Base-by-base conservation (phyloP, 2,113 vertebrate genomes). In the Sturnira hondurensis region DNA sequence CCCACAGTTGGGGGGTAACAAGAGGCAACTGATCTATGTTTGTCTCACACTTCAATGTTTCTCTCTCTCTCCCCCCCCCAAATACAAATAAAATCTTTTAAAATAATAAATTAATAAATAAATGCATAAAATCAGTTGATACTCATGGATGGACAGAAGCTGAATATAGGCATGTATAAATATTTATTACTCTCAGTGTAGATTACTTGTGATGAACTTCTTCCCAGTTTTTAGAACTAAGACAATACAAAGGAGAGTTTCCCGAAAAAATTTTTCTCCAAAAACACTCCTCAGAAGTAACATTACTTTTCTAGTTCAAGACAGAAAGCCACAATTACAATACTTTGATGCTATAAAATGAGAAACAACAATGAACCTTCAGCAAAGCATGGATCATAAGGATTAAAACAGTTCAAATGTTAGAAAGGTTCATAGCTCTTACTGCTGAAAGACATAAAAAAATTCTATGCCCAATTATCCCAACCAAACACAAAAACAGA, bases 141-240 rank as follows among this genome's bases (percentile, higher is more conserved):
- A 74, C 28, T 94, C 54, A 58, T 13, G 28, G 71, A 76, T 43
- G 28, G 54, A 84, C 63, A 96, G 89, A 93, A 90, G 58, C 17
- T 93, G 91, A 96, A 93, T 47, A 89, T 0, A 90, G 24, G 47
- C 26, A 56, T 19, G 38, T 90, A 17, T 73, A 80, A 74, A 50
- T 93, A 94, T 68, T 80, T 61, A 76, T 70, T 92, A 61, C 17
- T 94, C 70, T 58, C 83, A 22, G 41, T 94, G 22, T 45, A 77
- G 54, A 52, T 26, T 83, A 82, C 68, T 54, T 81, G 43, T 33
- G 58, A 95, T 86, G 41, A 95, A 92, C 26, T 74, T 86, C 33
- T 89, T 47, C 36, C 33, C 63, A 56, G 36, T 67, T 96, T 96
- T 91, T 14, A 96, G 68, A 97, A 91, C 26, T 47, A 28, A 97